Evolutionary conservation across 64 coral and sea anemone species (phyloP), one percentile per base, ranked within the genome.

Genomic region (Porites australiensis): DNA sequence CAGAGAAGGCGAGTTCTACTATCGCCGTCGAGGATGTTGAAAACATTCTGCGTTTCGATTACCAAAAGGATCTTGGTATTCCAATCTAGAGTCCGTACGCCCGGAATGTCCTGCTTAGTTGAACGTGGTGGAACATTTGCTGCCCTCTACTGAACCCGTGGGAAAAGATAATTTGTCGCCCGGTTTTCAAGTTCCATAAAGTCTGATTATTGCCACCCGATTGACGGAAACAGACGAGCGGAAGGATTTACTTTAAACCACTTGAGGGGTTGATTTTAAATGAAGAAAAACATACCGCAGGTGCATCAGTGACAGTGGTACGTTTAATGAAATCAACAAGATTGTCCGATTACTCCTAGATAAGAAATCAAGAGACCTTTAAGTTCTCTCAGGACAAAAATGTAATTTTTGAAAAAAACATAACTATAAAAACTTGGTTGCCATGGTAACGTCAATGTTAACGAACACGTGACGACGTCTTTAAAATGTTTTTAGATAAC

Each of bases 131-230:
- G 90, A 27, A 19, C 46, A 15, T 16, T 77, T 27, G 72, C 80
- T 13, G 27, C 51, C 6, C 43, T 92, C 13, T 52, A 92, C 15
- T 92, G 82, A 92, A 11, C 79, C 90, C 10, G 27, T 66, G 8
- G 90, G 49, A 14, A 57, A 70, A 58, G 80, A 69, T 5, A 83
- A 83, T 0, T 70, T 92, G n/a, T 89, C 87, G 2, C 72, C 20
- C 4, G 70, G 87, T 20, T 89, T 89, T 46, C 7, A 9, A 10
- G 48, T 75, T 54, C 67, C 85, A 5, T 13, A 60, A 13, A 73
- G 85, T 66, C 10, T 15, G 14, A 19, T 72, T 6, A 20, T 87
- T 71, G 85, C 67, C 2, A 87, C 54, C 14, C 85, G 67, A 4
- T 3, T 87, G 47, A 72, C 51, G 11, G 22, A 19, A 15, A 55